Evolutionary conservation across 2,113 vertebrate species (phyloP), one percentile per base, ranked within the genome.

Genomic region (Miniopterus natalensis): DNA sequence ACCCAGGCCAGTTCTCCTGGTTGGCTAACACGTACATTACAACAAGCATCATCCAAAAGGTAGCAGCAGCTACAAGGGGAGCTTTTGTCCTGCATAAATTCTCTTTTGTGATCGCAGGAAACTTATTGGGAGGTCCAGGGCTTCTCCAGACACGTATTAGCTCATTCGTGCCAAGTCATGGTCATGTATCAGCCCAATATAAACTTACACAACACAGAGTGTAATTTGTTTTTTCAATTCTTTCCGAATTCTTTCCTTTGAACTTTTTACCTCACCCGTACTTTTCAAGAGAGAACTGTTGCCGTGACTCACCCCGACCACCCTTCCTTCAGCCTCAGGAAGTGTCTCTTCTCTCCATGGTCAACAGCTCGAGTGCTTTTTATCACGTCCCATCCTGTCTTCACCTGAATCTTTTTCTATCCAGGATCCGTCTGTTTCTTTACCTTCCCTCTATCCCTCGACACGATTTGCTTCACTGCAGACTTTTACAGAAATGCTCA

Each of bases 211-310:
- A 93, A 94, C 42, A 51, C 4, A 78, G 88, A 63, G 57, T 36
- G 86, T 93, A 90, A 91, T 95, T 92, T 97, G 81, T 96, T 97
- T 97, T 92, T 77, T 47, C n/a, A 94, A 94, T 90, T 81, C 92
- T 78, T 95, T 94, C 84, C 1, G 45, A 96, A 87, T 96, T 96
- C 92, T 78, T 92, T 80, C 75, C 18, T 96, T 86, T 90, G 61
- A 94, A 96, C 73, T 36, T 92, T 84, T 68, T 97, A 59, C 87
- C 87, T 94, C 40, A 51, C 8, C 18, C n/a, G 13, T 17, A 70
- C 40, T 95, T 66, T 66, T 81, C 90, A 73, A 92, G 59, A 81
- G 73, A 65, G n/a, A 88, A 57, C 0, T 65, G 42, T 51, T 18
- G 40, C 15, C 5, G 15, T 93, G 97, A 93, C 15, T 95, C 95